These are phyloP conservation scores for Mesoligia furuncula DNA, from an alignment of 2,888 invertebrate genomes.

Conservation along the genomic window DNA sequence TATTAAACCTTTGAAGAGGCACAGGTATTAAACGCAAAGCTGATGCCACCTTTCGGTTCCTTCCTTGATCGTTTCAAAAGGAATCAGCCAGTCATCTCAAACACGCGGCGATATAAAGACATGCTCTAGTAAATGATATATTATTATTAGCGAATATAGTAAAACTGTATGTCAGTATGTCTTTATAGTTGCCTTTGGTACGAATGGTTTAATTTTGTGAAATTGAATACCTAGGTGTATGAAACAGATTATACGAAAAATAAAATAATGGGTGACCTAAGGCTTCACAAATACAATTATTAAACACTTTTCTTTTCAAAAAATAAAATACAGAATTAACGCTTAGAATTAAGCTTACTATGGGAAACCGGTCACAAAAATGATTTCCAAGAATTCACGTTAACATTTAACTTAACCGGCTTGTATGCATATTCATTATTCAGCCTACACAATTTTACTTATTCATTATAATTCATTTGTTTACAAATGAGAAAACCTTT, in stretches of 20 bases:
- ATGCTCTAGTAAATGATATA: not conserved
- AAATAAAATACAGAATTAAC: not conserved
- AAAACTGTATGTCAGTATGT: conserved; percentile 2
- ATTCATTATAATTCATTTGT: not conserved
- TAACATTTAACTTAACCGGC: not conserved
- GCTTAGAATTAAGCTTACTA: not conserved
- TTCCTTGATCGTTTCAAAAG: conserved; percentile 40
- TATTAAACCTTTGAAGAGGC: not conserved
- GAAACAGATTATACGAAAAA: not conserved
- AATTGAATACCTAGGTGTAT: not conserved
- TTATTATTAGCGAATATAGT: not conserved
- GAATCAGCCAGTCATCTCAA: conserved; percentile 39
- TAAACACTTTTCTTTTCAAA: too few species aligned
- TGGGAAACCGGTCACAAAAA: not conserved
- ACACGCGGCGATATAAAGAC: conserved; percentile 1
- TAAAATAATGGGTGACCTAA: too few species aligned
- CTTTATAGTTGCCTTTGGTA: too few species aligned
- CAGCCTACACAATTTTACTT: not conserved
- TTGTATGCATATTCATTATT: not conserved
- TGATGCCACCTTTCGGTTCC: not conserved
- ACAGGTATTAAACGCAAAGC: conserved; percentile 1
- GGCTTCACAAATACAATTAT: not conserved
- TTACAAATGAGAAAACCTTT: not conserved
- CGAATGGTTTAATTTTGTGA: too few species aligned
- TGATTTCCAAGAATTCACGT: not conserved